phyloP scores from a whole-genome alignment of 2,113 vertebrate species.

The Oceanodroma tethys region DNA sequence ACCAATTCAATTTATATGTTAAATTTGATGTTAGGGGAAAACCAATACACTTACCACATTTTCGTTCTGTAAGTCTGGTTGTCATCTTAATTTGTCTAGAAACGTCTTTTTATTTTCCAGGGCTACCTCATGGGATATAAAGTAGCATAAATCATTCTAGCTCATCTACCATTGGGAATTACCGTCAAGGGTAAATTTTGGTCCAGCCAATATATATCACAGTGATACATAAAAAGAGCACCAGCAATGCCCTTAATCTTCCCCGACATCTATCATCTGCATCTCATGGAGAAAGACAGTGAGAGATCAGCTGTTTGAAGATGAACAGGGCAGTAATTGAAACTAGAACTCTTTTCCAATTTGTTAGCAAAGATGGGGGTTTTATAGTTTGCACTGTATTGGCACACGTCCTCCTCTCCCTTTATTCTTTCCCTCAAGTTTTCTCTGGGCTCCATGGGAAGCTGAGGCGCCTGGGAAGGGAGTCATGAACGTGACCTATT shows the following conservation, averaged over 20 bases:
- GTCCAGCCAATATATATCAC: not conserved
- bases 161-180: not conserved
- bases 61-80: not conserved
- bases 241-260: not conserved
- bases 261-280: not conserved
- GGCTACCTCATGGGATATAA: not conserved
- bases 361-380: not conserved
- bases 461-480: not conserved
- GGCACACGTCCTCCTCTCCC: fast-evolving
- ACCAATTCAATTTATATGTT: conserved; percentile 47
- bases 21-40: conserved; percentile 16
- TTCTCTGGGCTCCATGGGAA: not conserved
- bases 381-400: not conserved
- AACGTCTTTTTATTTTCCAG: conserved; percentile 2
- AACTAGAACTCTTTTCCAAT: not conserved
- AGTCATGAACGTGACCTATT: fast-evolving
- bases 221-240: not conserved
- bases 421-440: not conserved
- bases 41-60: not conserved
- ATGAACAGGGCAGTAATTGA: not conserved
- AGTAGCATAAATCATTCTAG: not conserved
- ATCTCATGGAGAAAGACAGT: not conserved
- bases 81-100: conserved; percentile 10
- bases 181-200: not conserved
- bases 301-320: not conserved